These are phyloP conservation scores for Pasiphila rectangulata DNA, from an alignment of 2,888 invertebrate species.

Conservation along the genomic window DNA sequence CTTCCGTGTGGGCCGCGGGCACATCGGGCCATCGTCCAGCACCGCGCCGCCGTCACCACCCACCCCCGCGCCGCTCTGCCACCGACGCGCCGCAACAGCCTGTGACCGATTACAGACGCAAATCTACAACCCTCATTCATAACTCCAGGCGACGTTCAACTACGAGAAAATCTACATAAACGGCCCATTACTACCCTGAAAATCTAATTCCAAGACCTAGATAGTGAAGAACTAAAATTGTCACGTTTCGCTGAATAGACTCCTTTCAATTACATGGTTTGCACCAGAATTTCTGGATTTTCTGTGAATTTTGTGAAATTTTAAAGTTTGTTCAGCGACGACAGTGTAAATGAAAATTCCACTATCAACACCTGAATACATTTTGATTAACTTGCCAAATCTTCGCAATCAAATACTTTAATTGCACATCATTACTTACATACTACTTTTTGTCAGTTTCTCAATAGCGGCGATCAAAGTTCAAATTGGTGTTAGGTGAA, in stretches of 20 bases:
- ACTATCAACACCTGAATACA: constrained; percentile 4
- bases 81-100: not conserved
- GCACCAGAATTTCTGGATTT: constrained; percentile 18
- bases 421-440: constrained; percentile 18
- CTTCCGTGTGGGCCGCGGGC: constrained; percentile 46
- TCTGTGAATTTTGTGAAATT: constrained; percentile 11
- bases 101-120: constrained; percentile 55
- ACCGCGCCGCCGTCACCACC: no score
- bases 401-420: constrained; percentile 26
- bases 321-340: constrained; percentile 10
- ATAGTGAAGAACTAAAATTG: constrained; percentile 47
- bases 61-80: constrained; percentile 10
- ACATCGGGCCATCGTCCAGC: constrained; percentile 23
- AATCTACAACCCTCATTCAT: constrained; percentile 68
- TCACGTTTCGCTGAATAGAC: constrained; percentile 33
- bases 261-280: constrained; percentile 31
- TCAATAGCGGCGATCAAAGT: constrained; percentile 35
- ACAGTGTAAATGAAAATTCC: constrained; percentile 1
- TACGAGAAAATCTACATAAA: constrained; percentile 64
- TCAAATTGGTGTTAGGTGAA: constrained; percentile 38
- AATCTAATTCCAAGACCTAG: constrained; percentile 54
- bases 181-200: constrained; percentile 56
- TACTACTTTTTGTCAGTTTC: constrained; percentile 29
- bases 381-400: constrained; percentile 22
- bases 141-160: constrained; percentile 60